These are phyloP conservation scores for Pyrgus malvae DNA, from an alignment of 2,888 invertebrate species.

Conservation along the genomic window DNA sequence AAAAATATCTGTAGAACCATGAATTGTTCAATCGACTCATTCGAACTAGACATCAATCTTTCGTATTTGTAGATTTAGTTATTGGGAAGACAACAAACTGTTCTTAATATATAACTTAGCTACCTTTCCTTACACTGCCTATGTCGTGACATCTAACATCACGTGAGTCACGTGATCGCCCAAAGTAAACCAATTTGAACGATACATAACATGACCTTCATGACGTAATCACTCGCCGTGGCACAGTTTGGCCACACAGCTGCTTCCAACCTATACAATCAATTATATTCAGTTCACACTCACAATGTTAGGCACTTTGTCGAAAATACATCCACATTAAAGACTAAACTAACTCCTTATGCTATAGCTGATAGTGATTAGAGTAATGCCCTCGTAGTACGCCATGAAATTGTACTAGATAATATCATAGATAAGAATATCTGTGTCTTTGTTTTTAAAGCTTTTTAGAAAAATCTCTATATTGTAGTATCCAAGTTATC, in stretches of 20 bases:
- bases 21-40: too few relatives aligned
- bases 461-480: conserved; percentile 19
- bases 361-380: neutral
- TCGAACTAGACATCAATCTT: too few relatives aligned
- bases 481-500: conserved; percentile 71
- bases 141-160: neutral
- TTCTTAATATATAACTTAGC: neutral
- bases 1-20: too few relatives aligned
- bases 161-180: neutral
- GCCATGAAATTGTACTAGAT: neutral
- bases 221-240: conserved; percentile 10
- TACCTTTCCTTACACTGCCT: neutral
- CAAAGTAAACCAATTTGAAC: conserved; percentile 8
- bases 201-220: neutral
- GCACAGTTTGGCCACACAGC: neutral
- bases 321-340: neutral
- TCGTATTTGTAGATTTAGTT: too few relatives aligned
- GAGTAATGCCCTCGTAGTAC: neutral
- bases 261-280: neutral
- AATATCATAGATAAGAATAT: too few relatives aligned
- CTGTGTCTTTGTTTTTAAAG: neutral
- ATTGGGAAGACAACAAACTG: too few relatives aligned
- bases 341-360: neutral
- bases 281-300: neutral
- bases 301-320: conserved; percentile 2